These are phyloP conservation scores for Natator depressus DNA, from an alignment of 2,113 vertebrate species.

Conservation along the genomic window DNA sequence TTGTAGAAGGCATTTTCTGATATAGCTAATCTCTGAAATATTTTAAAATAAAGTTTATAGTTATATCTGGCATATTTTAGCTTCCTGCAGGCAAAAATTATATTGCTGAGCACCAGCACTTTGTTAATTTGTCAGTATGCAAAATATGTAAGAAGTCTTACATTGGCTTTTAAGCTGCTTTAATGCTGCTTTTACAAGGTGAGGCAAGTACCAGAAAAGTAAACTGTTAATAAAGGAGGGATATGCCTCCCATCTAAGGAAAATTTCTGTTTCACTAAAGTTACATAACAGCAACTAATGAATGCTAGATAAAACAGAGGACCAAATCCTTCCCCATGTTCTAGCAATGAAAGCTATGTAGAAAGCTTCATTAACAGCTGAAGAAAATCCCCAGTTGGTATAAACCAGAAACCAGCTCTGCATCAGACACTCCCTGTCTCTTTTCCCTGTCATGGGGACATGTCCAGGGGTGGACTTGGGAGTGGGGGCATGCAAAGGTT, in stretches of 20 bases:
- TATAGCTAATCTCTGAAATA: neutral
- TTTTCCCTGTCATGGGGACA: neutral
- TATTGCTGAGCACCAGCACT: neutral
- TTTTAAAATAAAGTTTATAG: neutral
- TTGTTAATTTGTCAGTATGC: neutral
- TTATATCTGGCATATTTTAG: neutral
- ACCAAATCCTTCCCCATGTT: neutral
- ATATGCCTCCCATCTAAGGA: neutral
- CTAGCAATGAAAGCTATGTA: neutral
- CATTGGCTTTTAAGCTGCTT: neutral
- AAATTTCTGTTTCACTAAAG: neutral
- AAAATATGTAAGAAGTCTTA: neutral
- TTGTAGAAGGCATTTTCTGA: neutral
- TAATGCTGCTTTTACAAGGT: neutral
- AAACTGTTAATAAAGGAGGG: neutral
- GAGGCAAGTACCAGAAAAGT: neutral
- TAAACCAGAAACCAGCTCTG: neutral
- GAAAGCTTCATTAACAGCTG: neutral
- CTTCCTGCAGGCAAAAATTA: neutral
- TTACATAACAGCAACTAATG: neutral
- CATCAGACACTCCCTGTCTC: neutral
- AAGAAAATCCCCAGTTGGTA: neutral
- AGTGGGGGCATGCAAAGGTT: accelerated
- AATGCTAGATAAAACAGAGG: neutral
- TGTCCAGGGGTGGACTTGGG: neutral